Conservation (phyloP, 37 sponge, comb jelly and placozoan genomes). For the Cliona cf. orientalis region DNA sequence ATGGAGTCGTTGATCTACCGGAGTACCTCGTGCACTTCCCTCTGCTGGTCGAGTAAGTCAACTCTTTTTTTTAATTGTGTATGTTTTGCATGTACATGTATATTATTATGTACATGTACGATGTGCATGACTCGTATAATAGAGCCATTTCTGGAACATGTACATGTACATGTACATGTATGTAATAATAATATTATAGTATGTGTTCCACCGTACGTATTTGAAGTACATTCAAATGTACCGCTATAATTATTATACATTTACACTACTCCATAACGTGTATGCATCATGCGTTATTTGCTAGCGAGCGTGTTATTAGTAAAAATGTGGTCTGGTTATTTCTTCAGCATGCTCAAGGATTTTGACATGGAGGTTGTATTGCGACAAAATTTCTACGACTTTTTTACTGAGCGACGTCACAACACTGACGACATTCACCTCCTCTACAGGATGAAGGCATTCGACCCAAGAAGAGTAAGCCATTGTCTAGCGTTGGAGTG, state of each 20-base stretch:
- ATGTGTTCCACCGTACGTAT: no score
- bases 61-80: not conserved
- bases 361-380: conserved; percentile 76
- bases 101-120: not conserved
- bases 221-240: no score
- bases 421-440: conserved; percentile 58
- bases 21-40: conserved; percentile 97
- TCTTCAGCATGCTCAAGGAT: conserved; percentile 83
- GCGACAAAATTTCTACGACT: conserved; percentile 78
- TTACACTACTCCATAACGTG: no score
- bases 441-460: conserved; percentile 80
- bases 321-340: no score
- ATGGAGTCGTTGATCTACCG: conserved; percentile 93
- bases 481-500: no score
- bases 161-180: no score
- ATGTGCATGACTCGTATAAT: no score
- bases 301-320: no score
- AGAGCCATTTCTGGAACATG: no score
- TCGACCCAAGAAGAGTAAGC: conserved; percentile 59
- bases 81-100: not conserved
- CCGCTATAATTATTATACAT: no score
- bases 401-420: conserved; percentile 68
- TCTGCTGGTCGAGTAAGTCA: conserved; percentile 73
- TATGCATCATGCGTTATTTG: no score
- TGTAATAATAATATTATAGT: no score